Evolutionary conservation across 30 jellyfish, hydroid and myxozoan genomes (phyloP).

Genomic region (Hydractinia echinata): DNA sequence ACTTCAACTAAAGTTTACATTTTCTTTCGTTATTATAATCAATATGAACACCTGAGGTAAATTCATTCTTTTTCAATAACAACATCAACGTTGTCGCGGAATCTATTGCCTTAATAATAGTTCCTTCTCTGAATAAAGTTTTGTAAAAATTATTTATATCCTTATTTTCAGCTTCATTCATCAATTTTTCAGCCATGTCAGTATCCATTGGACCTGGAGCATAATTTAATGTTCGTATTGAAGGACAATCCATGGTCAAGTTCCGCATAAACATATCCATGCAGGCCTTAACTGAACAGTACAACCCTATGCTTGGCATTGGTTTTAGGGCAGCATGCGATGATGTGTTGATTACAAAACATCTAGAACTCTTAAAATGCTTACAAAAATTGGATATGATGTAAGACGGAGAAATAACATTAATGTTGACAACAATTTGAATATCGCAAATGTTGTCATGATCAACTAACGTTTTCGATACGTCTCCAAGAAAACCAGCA

Average conservation of each 20-base stretch:
- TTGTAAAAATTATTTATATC: conserved; percentile 37
- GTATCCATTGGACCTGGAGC: conserved; percentile 98
- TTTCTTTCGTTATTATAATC: conserved; percentile 27
- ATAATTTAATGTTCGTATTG: conserved; percentile 67
- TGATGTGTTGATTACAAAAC: conserved; percentile 55
- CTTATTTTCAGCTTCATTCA: conserved; percentile 50
- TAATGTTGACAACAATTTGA: conserved; percentile 44
- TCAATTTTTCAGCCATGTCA: conserved; percentile 64
- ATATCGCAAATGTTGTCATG: neutral
- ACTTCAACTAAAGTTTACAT: too few relatives aligned
- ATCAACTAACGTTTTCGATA: conserved; percentile 19
- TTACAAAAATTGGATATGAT: conserved; percentile 51
- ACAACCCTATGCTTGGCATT: conserved; percentile 52
- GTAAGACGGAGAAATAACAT: conserved; percentile 56
- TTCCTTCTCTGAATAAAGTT: conserved; percentile 37
- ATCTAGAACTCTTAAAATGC: conserved; percentile 28
- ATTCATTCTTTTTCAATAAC: conserved; percentile 40
- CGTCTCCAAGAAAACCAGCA: conserved; percentile 86
- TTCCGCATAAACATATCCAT: conserved; percentile 62
- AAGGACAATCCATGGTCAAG: conserved; percentile 60
- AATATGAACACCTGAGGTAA: conserved; percentile 78
- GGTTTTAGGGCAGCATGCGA: conserved; percentile 71
- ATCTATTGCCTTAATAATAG: conserved; percentile 50
- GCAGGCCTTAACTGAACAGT: conserved; percentile 77
- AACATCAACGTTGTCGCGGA: conserved; percentile 67